Percentiles rank a stretch among this genome's conserved stretches.
Evolutionary conservation across 2,888 invertebrate genomes (phyloP).

Genomic region (Dasypogon diadema): DNA sequence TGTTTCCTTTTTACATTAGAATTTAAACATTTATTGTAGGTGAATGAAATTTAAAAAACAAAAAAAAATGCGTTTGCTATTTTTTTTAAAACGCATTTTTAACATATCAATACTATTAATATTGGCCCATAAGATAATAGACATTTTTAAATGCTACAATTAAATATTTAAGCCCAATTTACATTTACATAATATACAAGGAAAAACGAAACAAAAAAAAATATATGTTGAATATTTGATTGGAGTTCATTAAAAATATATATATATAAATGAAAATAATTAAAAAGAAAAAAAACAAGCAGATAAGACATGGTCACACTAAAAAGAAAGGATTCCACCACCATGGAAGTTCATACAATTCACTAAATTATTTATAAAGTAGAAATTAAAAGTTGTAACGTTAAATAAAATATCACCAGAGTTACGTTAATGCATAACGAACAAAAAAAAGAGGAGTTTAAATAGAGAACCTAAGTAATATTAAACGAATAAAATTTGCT

Average conservation of each 20-base stretch:
- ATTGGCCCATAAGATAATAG: conserved; percentile 46
- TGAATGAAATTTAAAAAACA: conserved; percentile 24
- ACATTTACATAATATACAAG: conserved; percentile 38
- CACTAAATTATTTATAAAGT: conserved; percentile 42
- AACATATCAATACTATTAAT: conserved; percentile 55
- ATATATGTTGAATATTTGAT: conserved; percentile 57
- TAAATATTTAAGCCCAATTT: conserved; percentile 44
- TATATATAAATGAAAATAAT: too few species aligned
- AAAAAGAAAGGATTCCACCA: conserved; percentile 29
- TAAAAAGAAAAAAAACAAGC: conserved; percentile 45
- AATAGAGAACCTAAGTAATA: conserved; percentile 34
- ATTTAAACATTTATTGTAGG: conserved; percentile 3
- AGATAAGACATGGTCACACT: conserved; percentile 13
- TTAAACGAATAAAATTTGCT: conserved; percentile 61
- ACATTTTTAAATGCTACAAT: conserved; percentile 43
- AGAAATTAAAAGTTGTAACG: conserved; percentile 42
- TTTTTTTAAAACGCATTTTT: conserved; percentile 54
- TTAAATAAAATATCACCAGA: conserved; percentile 28
- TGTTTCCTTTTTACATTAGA: conserved; percentile 32
- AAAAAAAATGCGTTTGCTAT: conserved; percentile 46
- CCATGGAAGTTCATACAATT: conserved; percentile 36
- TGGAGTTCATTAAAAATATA: conserved; percentile 32
- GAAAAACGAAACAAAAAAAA: conserved; percentile 51
- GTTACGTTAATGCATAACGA: conserved; percentile 22
- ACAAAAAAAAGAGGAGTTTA: conserved; percentile 22